Conservation (phyloP, 2,113 vertebrate species). For the Blennius ocellaris region DNA sequence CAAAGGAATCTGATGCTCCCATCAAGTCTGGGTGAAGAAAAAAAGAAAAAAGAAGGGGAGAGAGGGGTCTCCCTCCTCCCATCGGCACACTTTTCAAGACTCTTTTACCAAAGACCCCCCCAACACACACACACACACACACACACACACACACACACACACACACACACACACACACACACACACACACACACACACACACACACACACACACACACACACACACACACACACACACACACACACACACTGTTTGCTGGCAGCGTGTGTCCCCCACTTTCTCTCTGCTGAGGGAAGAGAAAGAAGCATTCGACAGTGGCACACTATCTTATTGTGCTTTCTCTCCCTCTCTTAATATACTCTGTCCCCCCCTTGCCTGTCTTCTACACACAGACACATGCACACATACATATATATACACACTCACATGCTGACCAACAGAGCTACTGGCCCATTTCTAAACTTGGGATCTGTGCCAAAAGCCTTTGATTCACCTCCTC, state of each 20-base stretch:
- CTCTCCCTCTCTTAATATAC: conserved; percentile 44
- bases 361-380: not conserved
- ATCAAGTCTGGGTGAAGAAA: conserved; percentile 1
- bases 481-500: conserved; percentile 18
- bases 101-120: conserved; percentile 23
- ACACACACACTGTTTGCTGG: conserved; percentile 31
- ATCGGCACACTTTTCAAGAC: conserved; percentile 31
- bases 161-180: too few species aligned
- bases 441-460: conserved; percentile 19
- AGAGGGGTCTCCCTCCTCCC: conserved; percentile 2
- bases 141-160: too few species aligned
- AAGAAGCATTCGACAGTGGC: conserved; percentile 4
- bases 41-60: not conserved
- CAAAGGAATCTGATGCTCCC: conserved; percentile 26
- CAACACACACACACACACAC: conserved; percentile 1
- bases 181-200: conserved; percentile 2
- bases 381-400: not conserved
- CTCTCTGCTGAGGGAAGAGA: not conserved
- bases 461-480: conserved; percentile 28
- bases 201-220: not conserved
- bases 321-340: conserved; percentile 35
- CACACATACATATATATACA: not conserved
- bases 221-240: too few species aligned
- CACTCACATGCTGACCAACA: conserved; percentile 12
- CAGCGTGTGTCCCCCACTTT: conserved; percentile 50